Conservation (phyloP, 2,888 invertebrate genomes). For the Belgica antarctica region DNA sequence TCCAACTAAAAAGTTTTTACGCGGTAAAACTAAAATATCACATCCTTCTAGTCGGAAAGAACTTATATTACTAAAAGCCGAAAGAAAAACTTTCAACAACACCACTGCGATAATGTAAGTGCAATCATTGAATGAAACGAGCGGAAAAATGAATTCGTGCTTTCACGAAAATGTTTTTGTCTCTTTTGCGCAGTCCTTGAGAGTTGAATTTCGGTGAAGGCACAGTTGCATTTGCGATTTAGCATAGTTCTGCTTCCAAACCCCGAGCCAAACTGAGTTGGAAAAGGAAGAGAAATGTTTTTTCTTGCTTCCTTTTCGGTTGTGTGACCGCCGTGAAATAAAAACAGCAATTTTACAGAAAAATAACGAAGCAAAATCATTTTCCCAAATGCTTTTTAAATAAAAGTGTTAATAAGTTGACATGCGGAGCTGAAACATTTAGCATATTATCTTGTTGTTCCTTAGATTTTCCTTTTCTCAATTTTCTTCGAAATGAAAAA, state of each 20-base stretch:
- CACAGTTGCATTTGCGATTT: no score
- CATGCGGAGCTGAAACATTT: conserved; percentile 31
- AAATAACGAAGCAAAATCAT: neutral
- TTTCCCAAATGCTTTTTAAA: conserved; percentile 18
- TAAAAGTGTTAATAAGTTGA: conserved; percentile 44
- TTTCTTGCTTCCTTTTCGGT: neutral
- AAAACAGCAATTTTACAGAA: conserved; percentile 11
- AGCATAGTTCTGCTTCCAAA: neutral
- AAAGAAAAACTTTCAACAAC: neutral
- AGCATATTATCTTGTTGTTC: conserved; percentile 18
- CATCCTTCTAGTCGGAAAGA: conserved; percentile 40
- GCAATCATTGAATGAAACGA: conserved; percentile 25
- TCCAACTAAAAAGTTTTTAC: conserved; percentile 28
- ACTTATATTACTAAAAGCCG: conserved; percentile 36
- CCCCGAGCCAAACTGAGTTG: no score
- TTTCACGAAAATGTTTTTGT: conserved; percentile 32
- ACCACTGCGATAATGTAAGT: conserved; percentile 15
- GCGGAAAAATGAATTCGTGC: conserved; percentile 34
- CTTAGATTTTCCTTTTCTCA: neutral
- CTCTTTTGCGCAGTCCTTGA: conserved; percentile 31
- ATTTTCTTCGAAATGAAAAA: conserved; percentile 14
- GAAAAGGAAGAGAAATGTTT: no score
- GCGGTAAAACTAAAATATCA: conserved; percentile 35
- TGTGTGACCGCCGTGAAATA: conserved; percentile 12
- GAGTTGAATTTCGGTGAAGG: neutral